Evolutionary conservation across 2,113 vertebrate genomes (phyloP), one percentile per base, ranked within the genome.

Genomic region (Pao palembangensis): DNA sequence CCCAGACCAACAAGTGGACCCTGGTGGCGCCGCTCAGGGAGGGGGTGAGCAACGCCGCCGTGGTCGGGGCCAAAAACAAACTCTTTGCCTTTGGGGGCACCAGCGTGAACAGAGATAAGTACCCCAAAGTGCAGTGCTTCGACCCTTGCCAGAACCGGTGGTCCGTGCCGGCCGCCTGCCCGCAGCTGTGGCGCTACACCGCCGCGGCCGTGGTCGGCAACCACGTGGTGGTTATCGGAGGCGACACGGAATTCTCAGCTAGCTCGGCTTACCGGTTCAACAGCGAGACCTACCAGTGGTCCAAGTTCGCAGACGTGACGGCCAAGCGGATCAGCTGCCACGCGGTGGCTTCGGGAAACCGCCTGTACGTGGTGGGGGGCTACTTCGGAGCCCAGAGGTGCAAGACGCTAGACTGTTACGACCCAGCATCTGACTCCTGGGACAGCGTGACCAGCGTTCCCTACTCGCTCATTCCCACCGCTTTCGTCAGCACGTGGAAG

Each of bases 401-500:
- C 53, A 94, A 94, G 71, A 93, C 92, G 0, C 64, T 94, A 28
- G 93, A 94, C 88, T 93, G 92, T 70, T 94, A 94, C n/a, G 93
- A 94, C 64, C 92, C 93, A 4, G 88, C 87, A 0, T 88, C 88
- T 0, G 93, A 93, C 84, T 89, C 91, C 2, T 94, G 93, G 93
- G 91, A 92, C 76, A 94, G 92, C 14, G 84, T 94, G 64, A 92
- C 92, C 65, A 93, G 91, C 1, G 90, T 94, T 5, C 93, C 93
- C 1, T 94, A 94, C 76, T 93, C 93, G 0, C 90, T 94, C 69
- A 94, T 94, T 64, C 93, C 93, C 34, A 93, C 93, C 0, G 92
- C 92, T 18, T 94, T 94, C 49, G 92, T 94, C 80, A 94, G 93
- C 85, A 93, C 92, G 20, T 94, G 93, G 93, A 94, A 93, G 79